phyloP scores from a whole-genome alignment of 2,797 vertebrate genomes.

The Chiloscyllium punctatum region DNA sequence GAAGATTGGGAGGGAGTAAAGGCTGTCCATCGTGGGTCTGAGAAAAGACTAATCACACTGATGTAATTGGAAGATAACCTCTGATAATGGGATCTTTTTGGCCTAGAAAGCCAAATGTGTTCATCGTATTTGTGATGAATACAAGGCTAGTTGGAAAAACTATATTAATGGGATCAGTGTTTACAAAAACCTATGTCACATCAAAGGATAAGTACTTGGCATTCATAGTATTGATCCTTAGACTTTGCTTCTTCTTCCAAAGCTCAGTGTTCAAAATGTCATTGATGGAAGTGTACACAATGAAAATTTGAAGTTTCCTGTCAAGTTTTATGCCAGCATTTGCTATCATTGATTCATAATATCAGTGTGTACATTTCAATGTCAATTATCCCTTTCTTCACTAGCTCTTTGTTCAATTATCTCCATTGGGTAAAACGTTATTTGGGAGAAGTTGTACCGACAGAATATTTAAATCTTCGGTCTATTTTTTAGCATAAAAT shows the following conservation, averaged over 20 bases:
- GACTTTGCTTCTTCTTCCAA: neutral
- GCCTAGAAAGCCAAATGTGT: neutral
- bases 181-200: slow-evolving; percentile 5
- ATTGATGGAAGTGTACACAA: neutral
- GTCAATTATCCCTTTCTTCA: neutral
- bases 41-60: neutral
- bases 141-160: neutral
- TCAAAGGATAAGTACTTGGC: slow-evolving; percentile 9
- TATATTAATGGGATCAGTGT: neutral
- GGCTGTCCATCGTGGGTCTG: neutral
- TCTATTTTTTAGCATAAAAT: neutral
- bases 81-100: neutral
- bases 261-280: neutral
- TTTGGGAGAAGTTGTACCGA: neutral
- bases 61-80: neutral
- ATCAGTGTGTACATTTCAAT: neutral
- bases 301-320: neutral
- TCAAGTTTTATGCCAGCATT: neutral
- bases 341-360: neutral
- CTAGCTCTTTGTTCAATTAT: neutral
- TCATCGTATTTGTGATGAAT: neutral
- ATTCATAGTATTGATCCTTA: slow-evolving; percentile 5
- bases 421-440: neutral
- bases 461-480: neutral
- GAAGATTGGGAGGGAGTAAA: neutral